Evolutionary conservation across 2,888 invertebrate species (phyloP).

Genomic region (Cephus sareptanus): DNA sequence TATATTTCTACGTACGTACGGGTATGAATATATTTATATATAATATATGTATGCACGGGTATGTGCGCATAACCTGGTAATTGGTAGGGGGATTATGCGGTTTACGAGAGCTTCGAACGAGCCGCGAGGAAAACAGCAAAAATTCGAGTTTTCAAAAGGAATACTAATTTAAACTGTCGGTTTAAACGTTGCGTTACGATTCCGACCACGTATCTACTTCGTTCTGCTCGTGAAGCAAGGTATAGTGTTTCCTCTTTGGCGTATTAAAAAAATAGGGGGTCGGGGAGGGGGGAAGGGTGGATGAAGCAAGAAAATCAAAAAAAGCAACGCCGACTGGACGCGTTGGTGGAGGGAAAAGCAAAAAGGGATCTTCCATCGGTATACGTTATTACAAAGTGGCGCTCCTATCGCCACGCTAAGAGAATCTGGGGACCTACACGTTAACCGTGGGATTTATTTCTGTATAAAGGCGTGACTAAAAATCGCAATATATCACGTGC

Average conservation of each 20-base stretch:
- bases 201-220: neutral
- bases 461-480: constrained; percentile 60
- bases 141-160: neutral
- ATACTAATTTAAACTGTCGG: neutral
- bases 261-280: neutral
- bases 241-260: neutral
- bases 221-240: neutral
- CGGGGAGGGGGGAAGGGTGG: neutral
- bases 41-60: neutral
- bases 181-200: neutral
- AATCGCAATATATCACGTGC: constrained; percentile 55
- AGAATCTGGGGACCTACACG: constrained; percentile 47
- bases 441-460: constrained; percentile 55
- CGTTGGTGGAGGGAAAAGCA: neutral
- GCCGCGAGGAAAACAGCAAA: neutral
- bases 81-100: constrained; percentile 18
- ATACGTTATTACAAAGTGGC: constrained; percentile 7
- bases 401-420: constrained; percentile 19
- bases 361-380: constrained; percentile 7
- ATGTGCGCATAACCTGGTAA: constrained; percentile 5
- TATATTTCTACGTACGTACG: neutral
- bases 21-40: neutral
- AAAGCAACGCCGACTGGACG: neutral
- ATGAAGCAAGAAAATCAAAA: neutral
- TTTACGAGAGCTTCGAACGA: neutral